phyloP scores from a whole-genome alignment of 2,888 invertebrate genomes.

The Morpho helenor region DNA sequence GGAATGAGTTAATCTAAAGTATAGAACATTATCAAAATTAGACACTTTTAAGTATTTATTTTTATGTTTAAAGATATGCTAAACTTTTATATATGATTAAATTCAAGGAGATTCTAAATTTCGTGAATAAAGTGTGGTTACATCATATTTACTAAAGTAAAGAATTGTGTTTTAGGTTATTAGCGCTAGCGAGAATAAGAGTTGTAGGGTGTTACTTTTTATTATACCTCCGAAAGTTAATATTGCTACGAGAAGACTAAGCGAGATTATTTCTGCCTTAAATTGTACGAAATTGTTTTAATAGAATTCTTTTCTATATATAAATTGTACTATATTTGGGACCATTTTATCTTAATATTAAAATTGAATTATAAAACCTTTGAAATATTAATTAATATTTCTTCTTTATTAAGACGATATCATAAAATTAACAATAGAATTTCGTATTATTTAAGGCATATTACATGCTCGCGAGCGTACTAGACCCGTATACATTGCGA shows the following conservation, averaged over 20 bases:
- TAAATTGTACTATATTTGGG: too few relatives aligned
- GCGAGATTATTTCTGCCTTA: constrained; percentile 13
- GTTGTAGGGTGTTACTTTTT: not conserved
- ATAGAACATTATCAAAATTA: too few relatives aligned
- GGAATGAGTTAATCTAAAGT: too few relatives aligned
- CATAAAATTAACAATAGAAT: not conserved
- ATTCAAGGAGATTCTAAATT: too few relatives aligned
- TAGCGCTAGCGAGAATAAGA: constrained; percentile 15
- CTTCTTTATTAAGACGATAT: too few relatives aligned
- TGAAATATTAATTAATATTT: not conserved
- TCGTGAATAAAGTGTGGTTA: too few relatives aligned
- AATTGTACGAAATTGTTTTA: constrained; percentile 7
- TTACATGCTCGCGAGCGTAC: constrained; percentile 9
- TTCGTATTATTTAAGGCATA: constrained; percentile 11
- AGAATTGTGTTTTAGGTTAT: constrained; percentile 3
- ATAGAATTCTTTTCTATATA: too few relatives aligned
- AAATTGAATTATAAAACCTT: too few relatives aligned
- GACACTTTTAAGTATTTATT: too few relatives aligned
- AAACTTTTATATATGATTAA: too few relatives aligned
- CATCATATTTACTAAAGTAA: constrained; percentile 1
- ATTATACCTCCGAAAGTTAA: constrained; percentile 1
- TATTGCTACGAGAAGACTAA: constrained; percentile 17
- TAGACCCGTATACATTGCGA: constrained; percentile 7
- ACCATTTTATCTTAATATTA: too few relatives aligned
- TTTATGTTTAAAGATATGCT: too few relatives aligned